Evolutionary conservation across 2,888 invertebrate species (phyloP).

Genomic region (Dyspetes luteomarginatus): DNA sequence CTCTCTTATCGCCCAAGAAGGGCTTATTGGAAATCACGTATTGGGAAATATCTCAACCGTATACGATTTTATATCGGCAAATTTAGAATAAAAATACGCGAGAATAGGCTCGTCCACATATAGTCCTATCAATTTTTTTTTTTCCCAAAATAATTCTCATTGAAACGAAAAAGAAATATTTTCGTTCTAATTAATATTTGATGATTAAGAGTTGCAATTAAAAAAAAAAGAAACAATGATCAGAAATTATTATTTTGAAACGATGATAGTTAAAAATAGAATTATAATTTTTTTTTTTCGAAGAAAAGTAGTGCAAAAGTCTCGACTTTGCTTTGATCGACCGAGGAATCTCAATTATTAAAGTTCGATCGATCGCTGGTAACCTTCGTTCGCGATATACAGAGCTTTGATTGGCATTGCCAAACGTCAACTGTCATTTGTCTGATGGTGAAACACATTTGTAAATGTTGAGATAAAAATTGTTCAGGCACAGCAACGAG

Average conservation of each 20-base stretch:
- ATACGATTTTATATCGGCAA: slow-evolving; percentile 14
- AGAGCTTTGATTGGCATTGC: background rate
- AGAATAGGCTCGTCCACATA: background rate
- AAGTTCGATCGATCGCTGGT: slow-evolving; percentile 19
- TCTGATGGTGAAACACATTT: too few species aligned
- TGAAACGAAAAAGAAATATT: too few species aligned
- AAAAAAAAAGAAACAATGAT: too few species aligned
- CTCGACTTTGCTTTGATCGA: background rate
- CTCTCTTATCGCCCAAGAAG: background rate
- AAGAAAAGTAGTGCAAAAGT: too few species aligned
- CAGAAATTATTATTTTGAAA: too few species aligned
- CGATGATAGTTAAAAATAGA: too few species aligned
- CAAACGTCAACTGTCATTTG: background rate
- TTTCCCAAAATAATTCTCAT: too few species aligned
- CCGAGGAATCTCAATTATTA: slow-evolving; percentile 16
- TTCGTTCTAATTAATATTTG: too few species aligned
- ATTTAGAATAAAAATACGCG: slow-evolving; percentile 1
- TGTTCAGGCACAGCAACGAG: background rate
- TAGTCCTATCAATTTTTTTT: too few species aligned
- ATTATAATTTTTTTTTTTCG: too few species aligned
- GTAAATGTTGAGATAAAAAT: background rate
- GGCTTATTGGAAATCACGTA: slow-evolving; percentile 35
- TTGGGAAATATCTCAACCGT: slow-evolving; percentile 14
- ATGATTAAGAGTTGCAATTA: too few species aligned
- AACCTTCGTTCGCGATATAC: background rate